A percentile compares a stretch with the other conserved stretches of the same genome.
phyloP scores from a whole-genome alignment of 2,797 vertebrate genomes.

The Mus caroli region DNA sequence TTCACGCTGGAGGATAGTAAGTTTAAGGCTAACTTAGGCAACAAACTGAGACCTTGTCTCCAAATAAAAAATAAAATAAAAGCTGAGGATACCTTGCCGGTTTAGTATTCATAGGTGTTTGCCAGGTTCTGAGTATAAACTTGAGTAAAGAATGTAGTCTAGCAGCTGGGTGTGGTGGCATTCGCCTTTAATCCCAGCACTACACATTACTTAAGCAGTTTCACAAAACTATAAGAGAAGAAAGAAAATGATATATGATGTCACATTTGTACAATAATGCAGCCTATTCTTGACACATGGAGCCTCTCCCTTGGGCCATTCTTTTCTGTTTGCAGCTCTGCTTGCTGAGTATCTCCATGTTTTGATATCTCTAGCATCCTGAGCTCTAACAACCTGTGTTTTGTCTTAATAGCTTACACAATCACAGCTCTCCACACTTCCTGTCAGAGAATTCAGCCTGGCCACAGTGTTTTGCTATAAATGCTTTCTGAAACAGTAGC shows the following conservation, averaged over 20 bases:
- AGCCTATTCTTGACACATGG: not conserved
- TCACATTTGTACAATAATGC: not conserved
- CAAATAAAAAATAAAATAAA: not conserved
- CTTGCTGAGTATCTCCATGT: not conserved
- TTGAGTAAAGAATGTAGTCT: too few species aligned
- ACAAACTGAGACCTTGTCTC: not conserved
- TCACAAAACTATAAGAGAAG: not conserved
- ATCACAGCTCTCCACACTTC: not conserved
- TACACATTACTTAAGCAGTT: not conserved
- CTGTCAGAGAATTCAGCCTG: not conserved
- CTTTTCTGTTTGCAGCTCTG: not conserved
- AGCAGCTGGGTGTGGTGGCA: too few species aligned
- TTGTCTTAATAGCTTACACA: not conserved
- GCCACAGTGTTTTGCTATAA: not conserved
- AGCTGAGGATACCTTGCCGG: too few species aligned
- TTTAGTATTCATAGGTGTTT: not conserved
- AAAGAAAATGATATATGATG: not conserved
- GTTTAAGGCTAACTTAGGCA: not conserved
- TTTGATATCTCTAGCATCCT: not conserved
- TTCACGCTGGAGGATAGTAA: not conserved
- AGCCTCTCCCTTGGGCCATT: not conserved
- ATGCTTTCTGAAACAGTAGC: not conserved
- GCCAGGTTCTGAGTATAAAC: not conserved
- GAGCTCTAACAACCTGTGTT: not conserved
- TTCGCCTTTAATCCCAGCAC: too few species aligned